These are phyloP conservation scores for Dryobotodes eremita DNA, from an alignment of 2,888 invertebrate genomes.

Conservation along the genomic window DNA sequence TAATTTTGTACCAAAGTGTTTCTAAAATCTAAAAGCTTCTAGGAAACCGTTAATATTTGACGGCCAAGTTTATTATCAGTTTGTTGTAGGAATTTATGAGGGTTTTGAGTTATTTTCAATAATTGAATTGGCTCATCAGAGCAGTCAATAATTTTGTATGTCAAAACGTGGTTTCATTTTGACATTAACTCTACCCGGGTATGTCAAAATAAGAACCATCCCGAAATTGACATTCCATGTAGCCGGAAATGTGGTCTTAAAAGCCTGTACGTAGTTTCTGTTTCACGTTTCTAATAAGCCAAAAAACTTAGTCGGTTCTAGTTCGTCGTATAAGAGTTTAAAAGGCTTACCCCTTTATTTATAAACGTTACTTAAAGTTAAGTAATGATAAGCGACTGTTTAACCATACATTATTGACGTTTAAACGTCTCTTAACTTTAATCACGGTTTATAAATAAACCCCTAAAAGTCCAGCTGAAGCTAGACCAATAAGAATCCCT, in stretches of 20 bases:
- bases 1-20: constrained; percentile 36
- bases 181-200: too few relatives aligned
- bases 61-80: constrained; percentile 36
- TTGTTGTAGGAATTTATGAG: not conserved
- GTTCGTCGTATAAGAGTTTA: not conserved
- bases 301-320: not conserved
- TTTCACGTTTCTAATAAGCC: not conserved
- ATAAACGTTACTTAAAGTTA: too few relatives aligned
- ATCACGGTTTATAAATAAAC: too few relatives aligned
- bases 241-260: constrained; percentile 17
- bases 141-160: not conserved
- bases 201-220: not conserved
- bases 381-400: too few relatives aligned
- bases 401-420: too few relatives aligned
- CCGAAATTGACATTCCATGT: constrained; percentile 3
- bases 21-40: constrained; percentile 42
- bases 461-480: not conserved
- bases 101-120: constrained; percentile 9
- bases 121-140: not conserved
- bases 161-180: too few relatives aligned
- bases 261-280: not conserved
- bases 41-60: constrained; percentile 24
- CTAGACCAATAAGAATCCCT: not conserved
- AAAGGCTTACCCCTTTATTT: not conserved
- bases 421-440: too few relatives aligned